Evolutionary conservation across 2,797 vertebrate genomes (phyloP).

Genomic region (Eupleurogrammus muticus): DNA sequence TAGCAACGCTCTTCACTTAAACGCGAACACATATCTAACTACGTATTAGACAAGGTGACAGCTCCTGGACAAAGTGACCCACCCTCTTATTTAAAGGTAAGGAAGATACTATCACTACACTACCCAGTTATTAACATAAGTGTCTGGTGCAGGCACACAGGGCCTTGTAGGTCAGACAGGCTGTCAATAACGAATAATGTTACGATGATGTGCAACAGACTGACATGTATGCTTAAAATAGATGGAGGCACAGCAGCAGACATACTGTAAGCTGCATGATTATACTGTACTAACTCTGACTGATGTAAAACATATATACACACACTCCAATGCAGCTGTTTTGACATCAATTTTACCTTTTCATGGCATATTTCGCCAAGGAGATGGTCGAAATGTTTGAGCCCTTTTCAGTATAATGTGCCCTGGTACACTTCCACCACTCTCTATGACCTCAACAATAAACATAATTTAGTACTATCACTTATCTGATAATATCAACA

Average conservation of each 20-base stretch:
- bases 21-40: not conserved
- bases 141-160: slow-evolving; percentile 25
- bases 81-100: slow-evolving; percentile 32
- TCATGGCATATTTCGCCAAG: too few species aligned
- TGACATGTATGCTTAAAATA: slow-evolving; percentile 23
- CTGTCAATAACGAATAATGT: slow-evolving; percentile 57
- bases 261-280: not conserved
- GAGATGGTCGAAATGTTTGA: too few species aligned
- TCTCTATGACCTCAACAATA: too few species aligned
- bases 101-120: slow-evolving; percentile 30
- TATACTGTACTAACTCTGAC: not conserved
- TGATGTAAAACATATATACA: not conserved
- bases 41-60: slow-evolving; percentile 36
- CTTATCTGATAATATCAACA: too few species aligned
- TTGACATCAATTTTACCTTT: too few species aligned
- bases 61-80: slow-evolving; percentile 32
- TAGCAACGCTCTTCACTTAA: too few species aligned
- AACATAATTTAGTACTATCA: too few species aligned
- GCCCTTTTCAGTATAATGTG: too few species aligned
- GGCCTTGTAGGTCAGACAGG: slow-evolving; percentile 44
- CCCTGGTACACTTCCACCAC: too few species aligned
- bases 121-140: slow-evolving; percentile 39
- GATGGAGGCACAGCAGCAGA: not conserved
- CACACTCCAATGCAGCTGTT: too few species aligned
- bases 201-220: slow-evolving; percentile 45